Percentiles rank a stretch among this genome's conserved stretches.
Evolutionary conservation across 2,888 invertebrate species (phyloP).

Genomic region (Drosophila colorata): DNA sequence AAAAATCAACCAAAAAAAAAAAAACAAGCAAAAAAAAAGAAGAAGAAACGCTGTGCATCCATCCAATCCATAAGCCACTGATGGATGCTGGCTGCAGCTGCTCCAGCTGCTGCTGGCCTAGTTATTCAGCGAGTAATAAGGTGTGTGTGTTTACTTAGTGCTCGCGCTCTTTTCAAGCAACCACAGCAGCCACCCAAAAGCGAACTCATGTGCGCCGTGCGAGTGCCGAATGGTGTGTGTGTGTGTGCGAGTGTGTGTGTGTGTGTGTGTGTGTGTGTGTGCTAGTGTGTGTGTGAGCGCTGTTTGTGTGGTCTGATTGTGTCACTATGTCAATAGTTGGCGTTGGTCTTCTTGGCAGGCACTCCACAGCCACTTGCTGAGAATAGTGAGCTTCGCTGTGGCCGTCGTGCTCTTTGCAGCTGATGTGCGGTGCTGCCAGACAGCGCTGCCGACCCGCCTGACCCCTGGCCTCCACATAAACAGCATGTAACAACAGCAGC

Average conservation of each 20-base stretch:
- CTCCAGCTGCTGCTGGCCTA: slow-evolving; percentile 38
- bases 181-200: slow-evolving; percentile 44
- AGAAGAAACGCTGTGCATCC: slow-evolving; percentile 32
- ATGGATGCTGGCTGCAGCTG: slow-evolving; percentile 21
- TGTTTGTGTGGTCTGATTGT: slow-evolving; percentile 69
- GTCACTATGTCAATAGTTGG: slow-evolving; percentile 75
- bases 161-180: slow-evolving; percentile 48
- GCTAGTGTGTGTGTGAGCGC: slow-evolving; percentile 25
- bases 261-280: slow-evolving; percentile 3
- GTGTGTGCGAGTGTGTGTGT: slow-evolving; percentile 3
- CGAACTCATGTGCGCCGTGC: slow-evolving; percentile 32
- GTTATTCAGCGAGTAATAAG: slow-evolving; percentile 70
- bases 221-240: slow-evolving; percentile 17
- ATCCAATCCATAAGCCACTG: slow-evolving; percentile 29
- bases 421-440: slow-evolving; percentile 35
- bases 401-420: slow-evolving; percentile 44
- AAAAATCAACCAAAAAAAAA: too few species aligned
- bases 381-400: slow-evolving; percentile 36
- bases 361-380: slow-evolving; percentile 63
- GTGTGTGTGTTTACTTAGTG: slow-evolving; percentile 70
- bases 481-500: slow-evolving; percentile 29
- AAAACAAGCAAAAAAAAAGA: too few species aligned
- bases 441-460: slow-evolving; percentile 2
- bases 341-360: slow-evolving; percentile 69
- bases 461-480: slow-evolving; percentile 3